Base-by-base conservation (phyloP, 2,888 invertebrate species). In the Spilarctia lutea region DNA sequence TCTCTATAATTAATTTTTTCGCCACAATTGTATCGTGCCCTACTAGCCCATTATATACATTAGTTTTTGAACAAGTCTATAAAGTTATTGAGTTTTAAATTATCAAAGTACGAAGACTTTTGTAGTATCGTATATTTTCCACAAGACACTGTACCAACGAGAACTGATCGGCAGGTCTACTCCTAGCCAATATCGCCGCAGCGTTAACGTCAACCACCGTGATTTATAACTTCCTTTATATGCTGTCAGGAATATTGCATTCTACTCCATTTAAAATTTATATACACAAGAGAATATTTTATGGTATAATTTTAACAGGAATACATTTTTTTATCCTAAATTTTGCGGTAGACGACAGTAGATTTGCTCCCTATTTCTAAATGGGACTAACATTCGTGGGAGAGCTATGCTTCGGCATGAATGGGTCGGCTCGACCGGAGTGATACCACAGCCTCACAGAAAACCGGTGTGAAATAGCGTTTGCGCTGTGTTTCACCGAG, bases 121-220 rank as follows among this genome's bases (percentile, higher is more conserved):
- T 13, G 11, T n/a, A 13, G 11, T 56, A 4, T 56, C 11, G n/a
- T 56, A 27, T 4, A 56, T 56, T 56, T n/a, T 67, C 42, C 6
- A 68, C 16, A 48, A 2, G 30, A 52, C 30, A 24, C 11, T 33
- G 20, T 30, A 60, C 60, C 33, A 42, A 39, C 18, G 70, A 30
- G 67, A 60, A 70, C 27, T 42, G 63, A 42, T 70, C 63, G 70
- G 33, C 67, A 16, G 24, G 11, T 48, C 48, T 65, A 33, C 65
- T 71, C 71, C 35, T 65, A 65, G 71, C 18, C 48, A 35, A 65
- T 48, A 27, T 24, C 56, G 56, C 48, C 3, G 24, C 8, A 71
- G 42, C 52, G 18, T 71, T 52, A 48, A 71, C 65, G 65, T 71
- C 65, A 71, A 52, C 30, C 33, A n/a, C 7, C 18, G 71, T 65